phyloP scores from a whole-genome alignment of 2,113 vertebrate species.

The Notarius quadriscutis region DNA sequence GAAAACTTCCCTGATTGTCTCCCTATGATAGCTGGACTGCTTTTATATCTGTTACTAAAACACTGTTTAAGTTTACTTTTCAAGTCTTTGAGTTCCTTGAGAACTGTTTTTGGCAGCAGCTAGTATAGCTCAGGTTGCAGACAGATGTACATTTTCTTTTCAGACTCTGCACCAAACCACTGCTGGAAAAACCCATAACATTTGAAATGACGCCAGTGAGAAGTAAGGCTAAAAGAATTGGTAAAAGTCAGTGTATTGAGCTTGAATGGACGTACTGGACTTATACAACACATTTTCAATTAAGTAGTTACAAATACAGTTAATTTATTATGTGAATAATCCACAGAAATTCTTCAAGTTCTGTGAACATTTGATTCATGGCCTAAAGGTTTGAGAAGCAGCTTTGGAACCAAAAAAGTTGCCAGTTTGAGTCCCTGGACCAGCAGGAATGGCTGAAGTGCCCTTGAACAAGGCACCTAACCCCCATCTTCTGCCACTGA shows the following conservation, averaged over 20 bases:
- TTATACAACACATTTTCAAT: neutral
- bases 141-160: conserved; percentile 21
- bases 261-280: neutral
- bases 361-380: neutral
- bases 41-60: neutral
- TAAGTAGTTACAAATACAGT: neutral
- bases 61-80: neutral
- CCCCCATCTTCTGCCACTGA: no score
- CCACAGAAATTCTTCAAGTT: neutral
- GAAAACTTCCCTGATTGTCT: neutral
- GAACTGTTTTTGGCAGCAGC: neutral
- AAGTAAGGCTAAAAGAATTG: neutral
- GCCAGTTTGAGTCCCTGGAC: no score
- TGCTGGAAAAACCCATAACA: conserved; percentile 11
- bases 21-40: neutral
- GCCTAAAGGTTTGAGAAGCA: no score
- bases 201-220: neutral
- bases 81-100: neutral
- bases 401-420: no score
- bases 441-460: no score
- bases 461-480: no score
- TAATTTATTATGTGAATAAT: neutral
- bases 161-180: conserved; percentile 5
- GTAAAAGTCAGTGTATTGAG: neutral
- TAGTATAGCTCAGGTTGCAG: conserved; percentile 15